Conservation (phyloP, 1,140 invertebrate species). For the Gryon sp. region DNA sequence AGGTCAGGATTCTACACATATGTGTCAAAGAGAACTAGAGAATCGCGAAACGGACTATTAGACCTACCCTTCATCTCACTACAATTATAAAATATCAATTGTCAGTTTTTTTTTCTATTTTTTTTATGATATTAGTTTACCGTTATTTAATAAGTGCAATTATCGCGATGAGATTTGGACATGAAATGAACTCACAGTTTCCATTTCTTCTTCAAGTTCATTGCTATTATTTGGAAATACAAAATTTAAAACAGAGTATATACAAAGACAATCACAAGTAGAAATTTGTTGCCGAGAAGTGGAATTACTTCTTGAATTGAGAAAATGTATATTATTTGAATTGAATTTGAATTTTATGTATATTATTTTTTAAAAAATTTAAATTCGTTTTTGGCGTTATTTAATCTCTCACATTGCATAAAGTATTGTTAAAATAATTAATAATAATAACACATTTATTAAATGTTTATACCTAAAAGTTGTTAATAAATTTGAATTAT, state of each 20-base stretch:
- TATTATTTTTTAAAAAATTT: slow-evolving; percentile 4
- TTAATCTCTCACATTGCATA: slow-evolving; percentile 27
- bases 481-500: too few relatives aligned
- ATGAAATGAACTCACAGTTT: slow-evolving; percentile 21
- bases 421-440: slow-evolving; percentile 2
- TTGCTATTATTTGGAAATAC: slow-evolving; percentile 10
- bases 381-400: too few relatives aligned
- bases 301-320: too few relatives aligned
- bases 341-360: too few relatives aligned
- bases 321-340: too few relatives aligned
- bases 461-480: too few relatives aligned
- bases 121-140: slow-evolving; percentile 27
- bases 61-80: slow-evolving; percentile 40
- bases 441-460: too few relatives aligned
- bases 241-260: slow-evolving; percentile 39
- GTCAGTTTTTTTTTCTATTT: too few relatives aligned
- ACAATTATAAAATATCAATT: slow-evolving; percentile 35
- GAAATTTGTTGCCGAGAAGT: slow-evolving; percentile 31
- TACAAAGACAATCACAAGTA: slow-evolving; percentile 15
- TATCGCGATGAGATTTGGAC: slow-evolving; percentile 30
- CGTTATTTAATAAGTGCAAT: slow-evolving; percentile 20
- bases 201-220: slow-evolving; percentile 12
- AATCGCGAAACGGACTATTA: slow-evolving; percentile 35
- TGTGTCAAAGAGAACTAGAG: slow-evolving; percentile 33
- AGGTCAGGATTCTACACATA: slow-evolving; percentile 18